These are phyloP conservation scores for Carollia perspicillata DNA, from an alignment of 2,113 vertebrate species.

Conservation along the genomic window DNA sequence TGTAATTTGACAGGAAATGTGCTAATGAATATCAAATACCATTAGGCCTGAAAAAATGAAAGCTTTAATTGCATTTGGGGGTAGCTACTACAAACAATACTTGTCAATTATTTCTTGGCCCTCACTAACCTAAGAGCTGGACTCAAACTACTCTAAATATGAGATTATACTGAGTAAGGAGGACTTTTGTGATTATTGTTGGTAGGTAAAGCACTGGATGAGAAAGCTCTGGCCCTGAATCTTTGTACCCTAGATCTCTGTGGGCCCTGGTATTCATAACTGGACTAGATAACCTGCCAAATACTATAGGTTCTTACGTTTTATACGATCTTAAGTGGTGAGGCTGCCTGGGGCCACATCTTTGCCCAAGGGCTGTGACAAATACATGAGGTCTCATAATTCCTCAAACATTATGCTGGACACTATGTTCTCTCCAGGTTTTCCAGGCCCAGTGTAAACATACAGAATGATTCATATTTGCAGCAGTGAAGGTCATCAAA, in stretches of 20 bases:
- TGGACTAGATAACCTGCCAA: not conserved
- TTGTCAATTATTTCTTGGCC: not conserved
- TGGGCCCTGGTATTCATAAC: not conserved
- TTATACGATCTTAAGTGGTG: not conserved
- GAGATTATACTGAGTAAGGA: not conserved
- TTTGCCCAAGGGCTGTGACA: not conserved
- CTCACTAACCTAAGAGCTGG: not conserved
- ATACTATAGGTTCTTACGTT: not conserved
- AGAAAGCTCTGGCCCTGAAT: not conserved
- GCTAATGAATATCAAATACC: conserved; percentile 5
- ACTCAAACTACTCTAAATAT: not conserved
- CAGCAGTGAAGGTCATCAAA: conserved; percentile 15
- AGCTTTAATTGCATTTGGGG: not conserved
- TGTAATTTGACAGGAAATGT: not conserved
- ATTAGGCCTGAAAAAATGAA: conserved; percentile 5
- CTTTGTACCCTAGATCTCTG: not conserved
- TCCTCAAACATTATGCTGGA: not conserved
- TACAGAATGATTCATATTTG: conserved; percentile 20
- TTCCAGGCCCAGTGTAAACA: not conserved
- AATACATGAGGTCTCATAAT: not conserved
- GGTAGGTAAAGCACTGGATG: not conserved
- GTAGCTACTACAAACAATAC: not conserved
- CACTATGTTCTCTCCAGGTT: not conserved
- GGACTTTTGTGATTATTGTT: not conserved
- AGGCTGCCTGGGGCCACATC: not conserved